A percentile compares a stretch with the other conserved stretches of the same genome.
These are phyloP conservation scores for Lagria hirta DNA, from an alignment of 2,888 invertebrate species.

Conservation along the genomic window DNA sequence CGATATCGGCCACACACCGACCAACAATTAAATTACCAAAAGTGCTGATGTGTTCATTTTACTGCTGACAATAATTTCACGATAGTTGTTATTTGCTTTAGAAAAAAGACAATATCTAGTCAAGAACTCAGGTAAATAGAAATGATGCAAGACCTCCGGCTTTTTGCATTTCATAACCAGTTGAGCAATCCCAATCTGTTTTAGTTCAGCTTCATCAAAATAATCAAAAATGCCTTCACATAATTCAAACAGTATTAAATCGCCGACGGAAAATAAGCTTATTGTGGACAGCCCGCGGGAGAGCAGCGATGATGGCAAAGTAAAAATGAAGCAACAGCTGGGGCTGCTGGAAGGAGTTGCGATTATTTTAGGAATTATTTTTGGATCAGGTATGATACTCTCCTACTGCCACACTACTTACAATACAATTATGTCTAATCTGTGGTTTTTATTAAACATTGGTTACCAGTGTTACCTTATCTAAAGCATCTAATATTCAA, in stretches of 20 bases:
- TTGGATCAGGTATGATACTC: constrained; percentile 78
- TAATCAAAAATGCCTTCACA: constrained; percentile 31
- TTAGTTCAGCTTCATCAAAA: constrained; percentile 1
- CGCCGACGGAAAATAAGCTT: constrained; percentile 33
- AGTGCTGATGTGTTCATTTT: too few species aligned
- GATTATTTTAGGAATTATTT: constrained; percentile 91
- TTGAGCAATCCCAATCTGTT: not conserved
- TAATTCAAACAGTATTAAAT: constrained; percentile 26
- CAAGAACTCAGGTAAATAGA: constrained; percentile 7
- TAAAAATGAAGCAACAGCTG: constrained; percentile 84
- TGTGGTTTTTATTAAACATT: too few species aligned
- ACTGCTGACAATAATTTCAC: too few species aligned
- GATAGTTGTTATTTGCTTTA: too few species aligned
- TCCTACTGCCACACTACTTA: too few species aligned
- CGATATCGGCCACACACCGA: not conserved
- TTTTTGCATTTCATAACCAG: constrained; percentile 6
- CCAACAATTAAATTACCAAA: not conserved
- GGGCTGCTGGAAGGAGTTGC: constrained; percentile 90
- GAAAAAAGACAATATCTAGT: too few species aligned
- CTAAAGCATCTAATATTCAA: too few species aligned
- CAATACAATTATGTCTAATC: too few species aligned
- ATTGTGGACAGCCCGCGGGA: constrained; percentile 18
- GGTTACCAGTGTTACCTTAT: too few species aligned
- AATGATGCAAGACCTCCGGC: constrained; percentile 14
- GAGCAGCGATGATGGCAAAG: constrained; percentile 55